A percentile compares a stretch with the other conserved stretches of the same genome.
phyloP scores from a whole-genome alignment of 2,113 vertebrate species.

The Archilochus colubris region DNA sequence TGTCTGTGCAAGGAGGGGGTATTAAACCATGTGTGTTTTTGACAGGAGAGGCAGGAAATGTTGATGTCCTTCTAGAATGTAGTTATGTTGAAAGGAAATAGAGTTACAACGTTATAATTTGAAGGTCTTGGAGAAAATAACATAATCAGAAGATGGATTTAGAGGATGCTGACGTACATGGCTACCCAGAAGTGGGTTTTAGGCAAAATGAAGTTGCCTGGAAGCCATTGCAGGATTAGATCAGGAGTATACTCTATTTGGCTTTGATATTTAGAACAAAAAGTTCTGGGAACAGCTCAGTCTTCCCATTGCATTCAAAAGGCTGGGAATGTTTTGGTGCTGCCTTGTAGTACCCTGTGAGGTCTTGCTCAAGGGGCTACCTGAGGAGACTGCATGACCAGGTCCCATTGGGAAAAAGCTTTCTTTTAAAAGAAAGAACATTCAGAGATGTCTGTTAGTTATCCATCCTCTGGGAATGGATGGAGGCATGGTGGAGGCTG shows the following conservation, averaged over 20 bases:
- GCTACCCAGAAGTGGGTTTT: not conserved
- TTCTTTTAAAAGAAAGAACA: not conserved
- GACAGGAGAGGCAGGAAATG: not conserved
- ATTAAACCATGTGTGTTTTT: not conserved
- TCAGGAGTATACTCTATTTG: not conserved
- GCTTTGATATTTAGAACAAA: not conserved
- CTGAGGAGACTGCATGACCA: not conserved
- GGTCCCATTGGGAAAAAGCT: not conserved
- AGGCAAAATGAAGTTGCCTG: not conserved
- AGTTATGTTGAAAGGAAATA: not conserved
- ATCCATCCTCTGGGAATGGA: not conserved
- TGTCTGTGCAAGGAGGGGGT: not conserved
- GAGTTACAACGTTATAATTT: not conserved
- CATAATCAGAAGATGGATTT: not conserved
- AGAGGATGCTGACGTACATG: not conserved
- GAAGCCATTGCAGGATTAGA: constrained; percentile 15
- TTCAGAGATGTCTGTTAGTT: not conserved
- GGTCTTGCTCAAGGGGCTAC: not conserved
- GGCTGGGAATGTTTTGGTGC: not conserved
- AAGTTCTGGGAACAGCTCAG: not conserved
- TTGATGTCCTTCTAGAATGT: not conserved
- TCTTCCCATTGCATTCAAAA: not conserved
- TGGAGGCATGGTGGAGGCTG: not conserved
- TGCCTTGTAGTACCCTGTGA: not conserved
- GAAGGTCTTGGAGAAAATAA: not conserved